Evolutionary conservation across 37 sponge, comb jelly and placozoan genomes (phyloP).

Genomic region (Tethya wilhelma): DNA sequence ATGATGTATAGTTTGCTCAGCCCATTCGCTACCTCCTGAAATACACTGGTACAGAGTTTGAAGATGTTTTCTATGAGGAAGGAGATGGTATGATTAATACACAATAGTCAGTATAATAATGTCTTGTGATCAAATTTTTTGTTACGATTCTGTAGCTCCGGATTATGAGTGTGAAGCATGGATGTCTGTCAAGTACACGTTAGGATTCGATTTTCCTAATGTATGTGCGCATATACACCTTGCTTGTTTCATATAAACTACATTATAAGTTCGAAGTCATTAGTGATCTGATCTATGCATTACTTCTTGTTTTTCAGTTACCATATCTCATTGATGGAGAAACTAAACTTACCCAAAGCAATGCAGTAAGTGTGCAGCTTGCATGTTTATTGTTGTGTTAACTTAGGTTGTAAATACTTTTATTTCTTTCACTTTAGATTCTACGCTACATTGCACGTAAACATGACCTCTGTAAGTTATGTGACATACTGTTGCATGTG

Average conservation of each 20-base stretch:
- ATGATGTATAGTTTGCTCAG: conserved; percentile 74
- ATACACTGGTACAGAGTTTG: conserved; percentile 85
- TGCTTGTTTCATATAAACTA: background rate
- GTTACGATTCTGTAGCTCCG: too few species aligned
- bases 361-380: conserved; percentile 90
- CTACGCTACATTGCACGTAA: too few species aligned
- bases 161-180: conserved; percentile 62
- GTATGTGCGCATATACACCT: conserved; percentile 18
- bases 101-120: background rate
- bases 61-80: conserved; percentile 63
- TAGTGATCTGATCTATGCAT: background rate
- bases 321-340: conserved; percentile 95
- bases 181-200: conserved; percentile 65
- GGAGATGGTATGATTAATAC: conserved; percentile 39
- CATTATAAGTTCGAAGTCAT: too few species aligned
- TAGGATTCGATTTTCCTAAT: conserved; percentile 88
- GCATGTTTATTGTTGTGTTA: too few species aligned
- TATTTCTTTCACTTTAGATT: too few species aligned
- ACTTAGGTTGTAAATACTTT: too few species aligned
- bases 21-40: conserved; percentile 78
- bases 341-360: conserved; percentile 78
- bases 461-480: too few species aligned
- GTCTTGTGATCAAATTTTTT: too few species aligned
- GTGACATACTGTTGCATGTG: too few species aligned
- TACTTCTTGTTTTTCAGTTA: conserved; percentile 47